A percentile compares a stretch with the other conserved stretches of the same genome.
phyloP scores from a whole-genome alignment of 2,113 vertebrate species.

The Oncorhynchus nerka region DNA sequence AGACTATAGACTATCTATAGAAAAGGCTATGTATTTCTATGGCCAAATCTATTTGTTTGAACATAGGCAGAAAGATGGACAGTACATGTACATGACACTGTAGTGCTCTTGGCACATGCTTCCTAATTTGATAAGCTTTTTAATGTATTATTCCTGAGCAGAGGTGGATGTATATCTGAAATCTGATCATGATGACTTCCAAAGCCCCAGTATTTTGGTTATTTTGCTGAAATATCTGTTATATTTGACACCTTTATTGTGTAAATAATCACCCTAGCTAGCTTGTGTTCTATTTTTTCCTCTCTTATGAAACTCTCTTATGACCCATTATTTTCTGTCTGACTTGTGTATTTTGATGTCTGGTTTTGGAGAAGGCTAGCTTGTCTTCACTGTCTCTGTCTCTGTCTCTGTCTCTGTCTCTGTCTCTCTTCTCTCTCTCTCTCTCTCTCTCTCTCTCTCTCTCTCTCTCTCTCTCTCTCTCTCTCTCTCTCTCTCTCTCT shows the following conservation, averaged over 20 bases:
- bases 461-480: not conserved
- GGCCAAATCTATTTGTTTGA: not conserved
- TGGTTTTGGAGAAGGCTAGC: not conserved
- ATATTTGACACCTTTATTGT: not conserved
- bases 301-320: not conserved
- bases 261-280: not conserved
- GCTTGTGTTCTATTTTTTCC: not conserved
- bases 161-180: not conserved
- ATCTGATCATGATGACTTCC: conserved; percentile 13
- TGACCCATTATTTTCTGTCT: not conserved
- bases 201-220: not conserved
- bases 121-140: not conserved
- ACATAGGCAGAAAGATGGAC: not conserved
- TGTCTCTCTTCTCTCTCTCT: too few relatives aligned
- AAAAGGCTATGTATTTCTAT: not conserved
- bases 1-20: too few relatives aligned
- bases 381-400: not conserved
- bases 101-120: not conserved
- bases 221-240: not conserved
- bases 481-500: not conserved
- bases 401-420: too few relatives aligned
- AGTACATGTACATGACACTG: not conserved
- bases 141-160: conserved; percentile 15
- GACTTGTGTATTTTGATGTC: not conserved
- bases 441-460: too few relatives aligned